These are phyloP conservation scores for Nudaria mundana DNA, from an alignment of 2,888 invertebrate genomes.

Conservation along the genomic window DNA sequence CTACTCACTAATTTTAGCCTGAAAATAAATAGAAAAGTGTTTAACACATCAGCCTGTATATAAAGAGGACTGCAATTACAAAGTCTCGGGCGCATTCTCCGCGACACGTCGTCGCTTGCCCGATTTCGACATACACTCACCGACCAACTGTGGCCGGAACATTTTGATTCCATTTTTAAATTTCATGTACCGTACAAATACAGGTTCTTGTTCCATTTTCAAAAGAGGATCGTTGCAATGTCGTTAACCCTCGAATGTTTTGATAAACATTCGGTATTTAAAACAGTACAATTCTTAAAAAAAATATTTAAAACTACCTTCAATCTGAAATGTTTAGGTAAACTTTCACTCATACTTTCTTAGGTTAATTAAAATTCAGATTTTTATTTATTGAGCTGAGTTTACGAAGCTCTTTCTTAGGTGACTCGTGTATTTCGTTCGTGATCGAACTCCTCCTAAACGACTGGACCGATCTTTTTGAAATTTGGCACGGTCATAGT, in stretches of 20 bases:
- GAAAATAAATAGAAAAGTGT: background rate
- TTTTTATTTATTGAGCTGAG: too few species aligned
- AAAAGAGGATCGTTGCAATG: slow-evolving; percentile 22
- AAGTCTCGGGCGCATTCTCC: slow-evolving; percentile 58
- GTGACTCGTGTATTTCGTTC: too few species aligned
- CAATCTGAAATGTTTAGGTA: too few species aligned
- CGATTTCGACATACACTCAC: slow-evolving; percentile 29
- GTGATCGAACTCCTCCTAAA: too few species aligned
- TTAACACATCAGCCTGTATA: slow-evolving; percentile 37
- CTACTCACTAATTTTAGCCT: too few species aligned
- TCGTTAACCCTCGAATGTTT: slow-evolving; percentile 32
- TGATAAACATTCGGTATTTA: slow-evolving; percentile 9
- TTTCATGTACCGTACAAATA: slow-evolving; percentile 34
- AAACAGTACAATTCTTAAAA: background rate
- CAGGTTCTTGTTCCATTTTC: slow-evolving; percentile 24
- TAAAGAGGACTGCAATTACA: slow-evolving; percentile 50
- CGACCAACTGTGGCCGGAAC: slow-evolving; percentile 19
- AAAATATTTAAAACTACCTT: background rate
- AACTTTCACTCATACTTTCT: too few species aligned
- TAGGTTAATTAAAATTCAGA: too few species aligned
- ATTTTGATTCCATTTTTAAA: slow-evolving; percentile 38
- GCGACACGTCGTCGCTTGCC: slow-evolving; percentile 60
- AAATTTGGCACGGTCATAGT: too few species aligned
- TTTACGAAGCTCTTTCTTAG: too few species aligned
- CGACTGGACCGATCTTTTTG: too few species aligned